Base-by-base conservation (phyloP, 2,888 invertebrate genomes). In the Eueremaeus valkanovi region DNA sequence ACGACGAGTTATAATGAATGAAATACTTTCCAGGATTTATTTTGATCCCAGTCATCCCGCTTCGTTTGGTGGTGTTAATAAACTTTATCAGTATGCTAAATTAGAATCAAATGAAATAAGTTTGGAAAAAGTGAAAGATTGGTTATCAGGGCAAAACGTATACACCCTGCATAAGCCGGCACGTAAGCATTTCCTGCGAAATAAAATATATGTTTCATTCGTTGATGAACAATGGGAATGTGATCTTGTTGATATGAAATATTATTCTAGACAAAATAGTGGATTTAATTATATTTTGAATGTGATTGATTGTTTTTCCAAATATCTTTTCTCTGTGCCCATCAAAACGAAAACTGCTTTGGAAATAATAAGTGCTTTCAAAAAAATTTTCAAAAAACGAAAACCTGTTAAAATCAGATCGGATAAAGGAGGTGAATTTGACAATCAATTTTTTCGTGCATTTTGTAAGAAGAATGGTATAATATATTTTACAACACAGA, bases 171-270 rank as follows among this genome's bases (percentile, higher is more conserved):
- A 78, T 55, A 78, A 77, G 45, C 75, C 40, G 21, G 31, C 45
- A 36, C 21, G 63, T 33, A 40, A 63, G 3, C 73, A 73, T 33
- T 79, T 78, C 33, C 21, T 1, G 6, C 36, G 78, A n/a, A 78
- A 78, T 33, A 21, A 45, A 63, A 77, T 77, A 1, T 77, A 76
- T 21, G 80, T 81, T 1, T 58, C 68, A 24, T 76, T 75, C n/a
- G 77, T 80, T n/a, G 79, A 81, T 45, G 78, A 80, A 6, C 80
- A 80, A 73, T 79, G 78, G 74, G 78, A 80, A 68, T 76, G 78
- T 11, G 80, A 81, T 73, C 63, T 80, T 11, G 80, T 78, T 3
- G 80, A 80, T 49, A 74, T 74, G 74, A 21, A 61, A 40, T 42
- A 21, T 9, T 72, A 75, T 9, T 13, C 45, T 9, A 36, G 51